Percentiles rank a stretch among this genome's conserved stretches.
Evolutionary conservation across 2,888 invertebrate genomes (phyloP).

Genomic region (Amphipyra tragopoginis): DNA sequence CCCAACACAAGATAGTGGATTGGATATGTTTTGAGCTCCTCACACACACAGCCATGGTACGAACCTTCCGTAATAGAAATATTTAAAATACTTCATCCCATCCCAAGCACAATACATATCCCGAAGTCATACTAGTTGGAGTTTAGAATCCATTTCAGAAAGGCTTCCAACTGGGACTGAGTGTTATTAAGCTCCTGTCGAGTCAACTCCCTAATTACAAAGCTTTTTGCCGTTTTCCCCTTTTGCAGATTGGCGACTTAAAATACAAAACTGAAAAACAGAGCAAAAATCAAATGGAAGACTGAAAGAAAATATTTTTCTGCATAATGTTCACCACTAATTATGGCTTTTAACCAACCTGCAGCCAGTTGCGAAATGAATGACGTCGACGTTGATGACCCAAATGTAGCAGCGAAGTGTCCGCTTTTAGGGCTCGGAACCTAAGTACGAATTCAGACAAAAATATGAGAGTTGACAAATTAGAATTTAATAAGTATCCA

Average conservation of each 20-base stretch:
- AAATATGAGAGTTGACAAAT: neutral
- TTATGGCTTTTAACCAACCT: slow-evolving; percentile 48
- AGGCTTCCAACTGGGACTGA: slow-evolving; percentile 63
- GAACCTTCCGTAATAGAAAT: slow-evolving; percentile 38
- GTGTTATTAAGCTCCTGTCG: slow-evolving; percentile 70
- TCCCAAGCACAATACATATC: slow-evolving; percentile 41
- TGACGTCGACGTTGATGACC: slow-evolving; percentile 39
- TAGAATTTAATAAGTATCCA: no score
- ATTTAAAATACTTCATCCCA: slow-evolving; percentile 48
- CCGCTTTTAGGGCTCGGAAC: slow-evolving; percentile 27
- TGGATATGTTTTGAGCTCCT: slow-evolving; percentile 32
- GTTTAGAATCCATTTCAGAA: slow-evolving; percentile 60
- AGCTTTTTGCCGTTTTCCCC: slow-evolving; percentile 65
- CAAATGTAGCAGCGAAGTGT: slow-evolving; percentile 40
- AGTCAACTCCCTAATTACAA: slow-evolving; percentile 70
- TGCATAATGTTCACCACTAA: slow-evolving; percentile 43
- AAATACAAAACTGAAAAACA: slow-evolving; percentile 58
- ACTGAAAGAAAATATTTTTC: slow-evolving; percentile 52
- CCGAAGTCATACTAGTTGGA: slow-evolving; percentile 43
- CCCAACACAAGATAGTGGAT: slow-evolving; percentile 21
- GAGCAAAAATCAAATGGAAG: slow-evolving; percentile 53
- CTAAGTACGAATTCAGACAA: slow-evolving; percentile 13
- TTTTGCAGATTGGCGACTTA: slow-evolving; percentile 65
- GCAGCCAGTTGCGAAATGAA: slow-evolving; percentile 38
- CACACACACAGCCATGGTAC: slow-evolving; percentile 22